Evolutionary conservation across 2,888 invertebrate species (phyloP), one percentile per base, ranked within the genome.

Genomic region (Rapana venosa): DNA sequence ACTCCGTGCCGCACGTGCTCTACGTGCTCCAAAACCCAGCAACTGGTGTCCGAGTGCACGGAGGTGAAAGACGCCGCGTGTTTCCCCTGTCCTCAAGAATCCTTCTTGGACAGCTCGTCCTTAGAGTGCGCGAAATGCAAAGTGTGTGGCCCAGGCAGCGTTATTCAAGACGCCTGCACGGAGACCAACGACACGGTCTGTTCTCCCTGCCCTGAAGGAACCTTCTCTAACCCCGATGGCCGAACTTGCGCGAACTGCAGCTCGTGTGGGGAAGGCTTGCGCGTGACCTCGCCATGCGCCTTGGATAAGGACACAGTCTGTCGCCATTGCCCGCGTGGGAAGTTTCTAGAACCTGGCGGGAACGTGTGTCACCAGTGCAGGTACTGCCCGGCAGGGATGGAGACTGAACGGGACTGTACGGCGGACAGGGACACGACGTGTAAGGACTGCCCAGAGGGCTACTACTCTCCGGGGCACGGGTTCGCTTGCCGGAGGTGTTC

Each of bases 31-130:
- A 74, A 77, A 22, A 93, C 91, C 2, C 91, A 92, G 32, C 92
- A 91, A 86, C 86, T 90, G 26, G 61, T 91, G 22, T 88, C 88
- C 35, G 86, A 87, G 35, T 94, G 94, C 91, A 88, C 92, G 36
- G n/a, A 30, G 30, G 85, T 88, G 22, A 90, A 87, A 47, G 93
- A 94, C 87, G 93, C 92, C 2, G 84, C 91, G 0, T 94, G 94
- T 90, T 90, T 89, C 35, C 91, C 93, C n/a, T 94, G 94, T 91
- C 89, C 92, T 17, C 66, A 81, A 8, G 92, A 90, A 15, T 89
- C 30, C n/a, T 91, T 90, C 79, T 87, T 89, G 15, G 61, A 86
- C 56, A 74, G 89, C n/a, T 86, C 74, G 58, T 56, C 79, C 17
- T 77, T 58, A 17, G 88, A 90, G 58, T 93, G 93, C 87, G 35